Conservation (phyloP, 1,140 invertebrate genomes). For the Pseudomyrmex flavicornis region DNA sequence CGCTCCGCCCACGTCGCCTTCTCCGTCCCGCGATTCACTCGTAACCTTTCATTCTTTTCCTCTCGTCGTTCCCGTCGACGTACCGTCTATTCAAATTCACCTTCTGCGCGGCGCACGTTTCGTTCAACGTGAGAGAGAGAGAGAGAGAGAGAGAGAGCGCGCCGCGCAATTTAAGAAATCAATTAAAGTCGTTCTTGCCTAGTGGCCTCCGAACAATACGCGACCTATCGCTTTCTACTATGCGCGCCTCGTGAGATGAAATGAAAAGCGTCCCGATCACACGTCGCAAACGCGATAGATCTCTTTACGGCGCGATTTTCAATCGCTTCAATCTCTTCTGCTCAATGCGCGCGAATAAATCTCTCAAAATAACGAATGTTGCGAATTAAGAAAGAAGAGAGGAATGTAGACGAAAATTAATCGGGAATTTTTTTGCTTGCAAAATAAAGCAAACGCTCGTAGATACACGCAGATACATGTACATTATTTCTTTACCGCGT, state of each 20-base stretch:
- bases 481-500: too few species aligned
- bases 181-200: slow-evolving; percentile 67
- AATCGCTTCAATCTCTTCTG: neutral
- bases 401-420: too few species aligned
- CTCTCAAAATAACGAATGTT: neutral
- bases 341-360: neutral
- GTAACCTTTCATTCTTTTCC: slow-evolving; percentile 44
- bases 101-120: slow-evolving; percentile 41
- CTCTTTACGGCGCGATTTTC: neutral
- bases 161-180: slow-evolving; percentile 68
- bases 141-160: neutral
- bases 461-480: too few species aligned
- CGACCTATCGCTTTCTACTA: neutral
- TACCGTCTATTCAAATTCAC: slow-evolving; percentile 44
- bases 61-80: slow-evolving; percentile 10
- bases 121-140: neutral
- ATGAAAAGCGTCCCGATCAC: slow-evolving; percentile 13
- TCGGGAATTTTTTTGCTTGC: too few species aligned
- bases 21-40: slow-evolving; percentile 23
- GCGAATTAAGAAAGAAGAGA: neutral
- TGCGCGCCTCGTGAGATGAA: slow-evolving; percentile 11
- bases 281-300: slow-evolving; percentile 13
- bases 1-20: slow-evolving; percentile 2
- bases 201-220: slow-evolving; percentile 32
- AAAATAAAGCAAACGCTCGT: too few species aligned